These are phyloP conservation scores for Eubucco bourcierii DNA, from an alignment of 2,113 vertebrate genomes.

Conservation along the genomic window DNA sequence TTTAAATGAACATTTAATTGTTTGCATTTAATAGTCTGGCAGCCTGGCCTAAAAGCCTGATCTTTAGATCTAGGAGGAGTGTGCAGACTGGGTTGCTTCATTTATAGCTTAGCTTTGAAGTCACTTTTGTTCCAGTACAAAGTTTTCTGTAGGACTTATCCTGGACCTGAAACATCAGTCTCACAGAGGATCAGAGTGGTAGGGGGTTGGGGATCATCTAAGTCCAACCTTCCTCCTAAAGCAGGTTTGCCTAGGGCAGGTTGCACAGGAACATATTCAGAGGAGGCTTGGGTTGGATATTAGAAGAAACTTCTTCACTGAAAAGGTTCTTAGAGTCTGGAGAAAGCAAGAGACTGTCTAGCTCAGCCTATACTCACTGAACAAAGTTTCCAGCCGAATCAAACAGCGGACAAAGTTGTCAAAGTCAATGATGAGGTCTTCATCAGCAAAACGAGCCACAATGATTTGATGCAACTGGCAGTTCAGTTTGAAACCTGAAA, in stretches of 20 bases:
- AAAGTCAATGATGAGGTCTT: constrained; percentile 77
- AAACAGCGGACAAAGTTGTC: constrained; percentile 80
- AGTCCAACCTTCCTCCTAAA: no score
- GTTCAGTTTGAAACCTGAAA: constrained; percentile 79
- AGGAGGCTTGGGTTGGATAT: no score
- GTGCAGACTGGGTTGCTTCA: not conserved
- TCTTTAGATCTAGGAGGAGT: not conserved
- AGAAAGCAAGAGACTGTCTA: not conserved
- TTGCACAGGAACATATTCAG: no score
- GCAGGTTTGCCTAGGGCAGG: no score
- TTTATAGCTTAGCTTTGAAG: not conserved
- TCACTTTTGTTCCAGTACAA: not conserved
- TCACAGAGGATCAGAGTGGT: no score
- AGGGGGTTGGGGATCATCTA: no score
- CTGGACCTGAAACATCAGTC: not conserved
- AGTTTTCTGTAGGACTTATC: not conserved
- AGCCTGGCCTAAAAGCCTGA: not conserved
- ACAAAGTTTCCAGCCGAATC: constrained; percentile 79
- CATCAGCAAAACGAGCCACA: constrained; percentile 79
- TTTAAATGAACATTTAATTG: not conserved
- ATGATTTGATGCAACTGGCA: constrained; percentile 75
- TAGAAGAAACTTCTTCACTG: no score
- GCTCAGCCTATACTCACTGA: constrained; percentile 69
- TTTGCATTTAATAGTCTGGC: not conserved
- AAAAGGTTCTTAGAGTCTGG: no score